Conservation (phyloP, 2,888 invertebrate genomes). For the Drosophila dives region DNA sequence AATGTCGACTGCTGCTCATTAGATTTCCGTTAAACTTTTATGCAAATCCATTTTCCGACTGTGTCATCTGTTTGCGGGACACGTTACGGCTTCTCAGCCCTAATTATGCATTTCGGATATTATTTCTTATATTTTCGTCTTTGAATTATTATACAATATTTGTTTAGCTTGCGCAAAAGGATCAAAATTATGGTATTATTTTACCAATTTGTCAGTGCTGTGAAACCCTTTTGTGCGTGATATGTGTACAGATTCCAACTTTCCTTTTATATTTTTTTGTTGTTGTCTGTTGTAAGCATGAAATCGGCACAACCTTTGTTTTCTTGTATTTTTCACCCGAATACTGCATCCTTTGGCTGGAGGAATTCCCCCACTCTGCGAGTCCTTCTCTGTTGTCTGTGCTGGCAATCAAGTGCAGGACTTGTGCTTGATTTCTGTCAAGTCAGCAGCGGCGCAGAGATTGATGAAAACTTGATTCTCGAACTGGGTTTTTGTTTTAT, state of each 20-base stretch:
- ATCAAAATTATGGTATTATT: slow-evolving; percentile 79
- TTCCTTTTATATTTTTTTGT: neutral
- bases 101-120: slow-evolving; percentile 33
- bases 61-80: slow-evolving; percentile 74
- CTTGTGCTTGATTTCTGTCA: slow-evolving; percentile 71
- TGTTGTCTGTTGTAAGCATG: slow-evolving; percentile 56
- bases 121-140: slow-evolving; percentile 14
- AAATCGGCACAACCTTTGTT: slow-evolving; percentile 52
- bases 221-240: slow-evolving; percentile 66
- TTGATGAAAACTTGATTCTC: slow-evolving; percentile 62
- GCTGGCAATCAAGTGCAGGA: slow-evolving; percentile 57
- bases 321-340: slow-evolving; percentile 52
- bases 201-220: slow-evolving; percentile 78
- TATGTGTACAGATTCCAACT: slow-evolving; percentile 31
- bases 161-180: slow-evolving; percentile 72
- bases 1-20: slow-evolving; percentile 61
- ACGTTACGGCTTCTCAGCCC: slow-evolving; percentile 50
- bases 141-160: slow-evolving; percentile 78
- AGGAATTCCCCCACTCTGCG: slow-evolving; percentile 32
- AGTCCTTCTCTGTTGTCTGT: slow-evolving; percentile 22
- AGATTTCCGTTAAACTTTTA: slow-evolving; percentile 80
- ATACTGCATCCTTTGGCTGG: slow-evolving; percentile 21
- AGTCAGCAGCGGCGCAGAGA: slow-evolving; percentile 51
- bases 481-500: slow-evolving; percentile 16
- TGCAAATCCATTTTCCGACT: slow-evolving; percentile 64